phyloP scores from a whole-genome alignment of 2,888 invertebrate genomes.

The Galeopsomyia nigrocyanea region DNA sequence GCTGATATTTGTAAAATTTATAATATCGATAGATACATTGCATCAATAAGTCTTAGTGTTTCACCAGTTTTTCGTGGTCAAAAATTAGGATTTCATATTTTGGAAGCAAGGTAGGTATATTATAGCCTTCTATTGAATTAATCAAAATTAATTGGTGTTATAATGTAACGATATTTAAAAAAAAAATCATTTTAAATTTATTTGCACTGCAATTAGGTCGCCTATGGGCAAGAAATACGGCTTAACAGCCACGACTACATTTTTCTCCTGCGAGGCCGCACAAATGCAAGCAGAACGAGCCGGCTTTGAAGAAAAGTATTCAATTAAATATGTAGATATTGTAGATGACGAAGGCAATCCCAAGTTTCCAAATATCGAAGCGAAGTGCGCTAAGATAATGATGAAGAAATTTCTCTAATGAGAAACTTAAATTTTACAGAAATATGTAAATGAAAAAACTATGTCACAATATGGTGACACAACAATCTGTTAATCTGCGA shows the following conservation, averaged over 20 bases:
- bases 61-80: conserved; percentile 62
- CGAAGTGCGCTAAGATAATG: conserved; percentile 43
- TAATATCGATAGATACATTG: conserved; percentile 59
- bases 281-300: conserved; percentile 55
- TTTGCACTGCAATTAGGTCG: conserved; percentile 21
- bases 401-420: conserved; percentile 28
- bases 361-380: conserved; percentile 39
- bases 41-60: conserved; percentile 63
- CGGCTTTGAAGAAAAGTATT: conserved; percentile 52
- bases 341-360: conserved; percentile 46
- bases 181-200: too few species aligned
- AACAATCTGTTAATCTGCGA: too few species aligned
- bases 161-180: too few species aligned
- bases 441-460: too few species aligned
- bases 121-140: too few species aligned
- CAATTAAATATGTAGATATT: conserved; percentile 42
- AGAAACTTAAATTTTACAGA: too few species aligned
- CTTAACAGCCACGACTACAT: conserved; percentile 53
- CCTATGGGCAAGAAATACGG: conserved; percentile 48
- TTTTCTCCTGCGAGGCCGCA: conserved; percentile 55
- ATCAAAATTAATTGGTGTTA: too few species aligned
- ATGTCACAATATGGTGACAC: too few species aligned
- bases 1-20: conserved; percentile 48
- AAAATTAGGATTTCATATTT: conserved; percentile 57
- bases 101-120: conserved; percentile 57